Evolutionary conservation across 2,888 invertebrate species (phyloP).

Genomic region (Bimastos eiseni): DNA sequence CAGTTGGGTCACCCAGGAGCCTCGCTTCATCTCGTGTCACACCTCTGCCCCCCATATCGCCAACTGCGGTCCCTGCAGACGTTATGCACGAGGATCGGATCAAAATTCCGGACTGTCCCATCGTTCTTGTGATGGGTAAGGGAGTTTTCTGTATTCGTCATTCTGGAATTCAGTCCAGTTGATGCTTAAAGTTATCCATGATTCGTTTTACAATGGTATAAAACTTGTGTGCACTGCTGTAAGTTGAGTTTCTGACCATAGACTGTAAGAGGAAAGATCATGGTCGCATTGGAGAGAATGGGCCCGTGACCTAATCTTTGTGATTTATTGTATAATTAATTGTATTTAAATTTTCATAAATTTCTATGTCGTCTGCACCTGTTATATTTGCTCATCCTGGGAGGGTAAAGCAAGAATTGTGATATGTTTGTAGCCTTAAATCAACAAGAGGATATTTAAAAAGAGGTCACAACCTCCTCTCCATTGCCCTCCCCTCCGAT

Average conservation of each 20-base stretch:
- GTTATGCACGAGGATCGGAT: background rate
- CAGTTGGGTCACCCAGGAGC: background rate
- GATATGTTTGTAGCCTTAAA: too few species aligned
- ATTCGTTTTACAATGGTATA: background rate
- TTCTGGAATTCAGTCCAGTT: background rate
- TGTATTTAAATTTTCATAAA: too few species aligned
- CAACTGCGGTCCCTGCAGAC: background rate
- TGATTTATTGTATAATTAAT: too few species aligned
- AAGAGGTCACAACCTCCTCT: too few species aligned
- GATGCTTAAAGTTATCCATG: background rate
- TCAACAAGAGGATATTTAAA: too few species aligned
- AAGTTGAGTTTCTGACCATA: background rate
- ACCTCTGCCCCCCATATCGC: conserved; percentile 53
- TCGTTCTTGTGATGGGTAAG: conserved; percentile 15
- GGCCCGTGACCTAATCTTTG: too few species aligned
- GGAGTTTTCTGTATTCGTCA: background rate
- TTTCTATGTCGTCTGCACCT: too few species aligned
- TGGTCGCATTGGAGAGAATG: too few species aligned
- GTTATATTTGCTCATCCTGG: too few species aligned
- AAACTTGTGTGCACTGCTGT: background rate
- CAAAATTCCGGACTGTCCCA: background rate
- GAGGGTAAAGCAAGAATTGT: too few species aligned
- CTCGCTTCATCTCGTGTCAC: conserved; percentile 27
- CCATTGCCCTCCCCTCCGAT: too few species aligned
- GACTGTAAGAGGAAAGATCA: too few species aligned